These are phyloP conservation scores for Diogma glabrata DNA, from an alignment of 2,888 invertebrate genomes.

Conservation along the genomic window DNA sequence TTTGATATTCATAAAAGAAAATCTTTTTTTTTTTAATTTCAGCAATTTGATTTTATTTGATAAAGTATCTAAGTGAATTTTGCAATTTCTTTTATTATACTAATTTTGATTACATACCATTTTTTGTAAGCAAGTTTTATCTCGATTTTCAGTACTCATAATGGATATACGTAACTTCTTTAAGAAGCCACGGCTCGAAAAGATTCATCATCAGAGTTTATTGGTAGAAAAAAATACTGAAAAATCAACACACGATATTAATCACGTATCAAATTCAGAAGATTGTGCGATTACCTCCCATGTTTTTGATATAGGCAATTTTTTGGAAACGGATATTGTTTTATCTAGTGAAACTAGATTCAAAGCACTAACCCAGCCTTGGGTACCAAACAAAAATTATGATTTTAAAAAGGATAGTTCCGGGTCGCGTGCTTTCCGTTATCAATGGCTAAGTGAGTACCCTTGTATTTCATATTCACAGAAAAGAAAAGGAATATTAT, in stretches of 20 bases:
- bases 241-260: no score
- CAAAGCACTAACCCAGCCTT: conserved; percentile 6
- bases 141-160: neutral
- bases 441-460: conserved; percentile 9
- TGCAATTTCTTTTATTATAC: neutral
- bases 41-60: no score
- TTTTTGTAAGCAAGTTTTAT: neutral
- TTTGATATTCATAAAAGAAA: no score
- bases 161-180: neutral
- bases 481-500: conserved; percentile 21
- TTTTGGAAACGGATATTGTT: conserved; percentile 1
- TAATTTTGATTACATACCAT: neutral
- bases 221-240: no score
- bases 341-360: conserved; percentile 8
- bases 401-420: conserved; percentile 6
- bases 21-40: no score
- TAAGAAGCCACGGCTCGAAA: no score
- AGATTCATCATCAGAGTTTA: no score
- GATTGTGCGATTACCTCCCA: neutral
- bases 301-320: no score
- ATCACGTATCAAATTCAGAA: no score
- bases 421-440: conserved; percentile 2
- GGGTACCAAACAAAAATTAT: conserved; percentile 5
- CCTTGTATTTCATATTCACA: conserved; percentile 9
- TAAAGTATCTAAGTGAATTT: no score